These are phyloP conservation scores for Pollenia labialis DNA, from an alignment of 2,888 invertebrate genomes.

Conservation along the genomic window DNA sequence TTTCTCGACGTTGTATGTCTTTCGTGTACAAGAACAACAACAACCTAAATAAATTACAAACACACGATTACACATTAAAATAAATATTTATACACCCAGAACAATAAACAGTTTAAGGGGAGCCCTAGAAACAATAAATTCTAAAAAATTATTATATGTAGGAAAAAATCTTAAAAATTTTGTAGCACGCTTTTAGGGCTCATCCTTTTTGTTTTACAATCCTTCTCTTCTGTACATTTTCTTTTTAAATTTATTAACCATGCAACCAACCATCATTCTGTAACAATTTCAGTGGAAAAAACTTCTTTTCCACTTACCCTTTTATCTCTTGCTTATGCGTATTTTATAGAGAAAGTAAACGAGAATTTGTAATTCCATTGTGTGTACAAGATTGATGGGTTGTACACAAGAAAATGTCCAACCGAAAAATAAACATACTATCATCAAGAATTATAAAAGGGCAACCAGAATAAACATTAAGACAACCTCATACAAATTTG, in stretches of 20 bases:
- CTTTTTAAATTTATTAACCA: constrained; percentile 49
- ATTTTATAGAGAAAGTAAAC: not conserved
- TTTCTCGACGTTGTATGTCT: constrained; percentile 39
- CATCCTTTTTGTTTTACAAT: constrained; percentile 1
- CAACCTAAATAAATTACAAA: constrained; percentile 36
- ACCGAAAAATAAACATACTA: constrained; percentile 21
- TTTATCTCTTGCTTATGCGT: not conserved
- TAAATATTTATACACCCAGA: constrained; percentile 43
- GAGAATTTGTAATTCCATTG: constrained; percentile 21
- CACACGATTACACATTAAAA: constrained; percentile 50
- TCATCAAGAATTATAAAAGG: constrained; percentile 22
- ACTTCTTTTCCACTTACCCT: constrained; percentile 35
- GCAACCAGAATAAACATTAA: not conserved
- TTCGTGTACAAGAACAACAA: not conserved
- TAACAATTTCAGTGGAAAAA: not conserved
- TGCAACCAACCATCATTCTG: not conserved
- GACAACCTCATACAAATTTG: not conserved
- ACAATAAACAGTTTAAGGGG: not conserved
- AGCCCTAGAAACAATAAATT: constrained; percentile 13
- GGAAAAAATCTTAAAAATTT: not conserved
- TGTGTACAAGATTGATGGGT: constrained; percentile 20
- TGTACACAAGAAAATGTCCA: constrained; percentile 35
- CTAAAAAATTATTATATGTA: not conserved
- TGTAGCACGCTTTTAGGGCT: not conserved
- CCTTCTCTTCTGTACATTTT: not conserved